Base-by-base conservation (phyloP, 2,797 vertebrate genomes). In the Astyanax mexicanus region DNA sequence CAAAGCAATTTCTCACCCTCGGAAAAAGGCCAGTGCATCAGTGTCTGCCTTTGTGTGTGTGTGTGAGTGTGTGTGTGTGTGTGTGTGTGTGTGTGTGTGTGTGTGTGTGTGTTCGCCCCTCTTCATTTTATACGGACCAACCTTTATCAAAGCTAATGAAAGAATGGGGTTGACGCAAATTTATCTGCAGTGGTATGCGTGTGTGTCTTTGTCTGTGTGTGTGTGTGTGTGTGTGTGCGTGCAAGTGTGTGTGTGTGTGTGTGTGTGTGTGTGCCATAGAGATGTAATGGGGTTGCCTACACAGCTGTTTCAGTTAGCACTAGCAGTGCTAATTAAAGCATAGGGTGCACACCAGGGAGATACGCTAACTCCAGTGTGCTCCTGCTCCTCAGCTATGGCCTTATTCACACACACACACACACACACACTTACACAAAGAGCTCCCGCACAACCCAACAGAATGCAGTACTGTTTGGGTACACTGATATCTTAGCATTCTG, bases 261-360 rank as follows among this genome's bases (percentile, higher is more conserved):
- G 54, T 52, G 52, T 45, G 57, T 66, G 9, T 42, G 29, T 64
- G 9, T 29, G 49, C 77, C 45, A 89, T 77, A 57, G 21, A 19
- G 84, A 83, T 81, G 89, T 81, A 91, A 90, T 84, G 75, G 42
- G 84, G 86, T 71, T 85, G 82, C 66, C 69, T 40, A 47, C 29
- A 38, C 65, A 77, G 58, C 19, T 55, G 66, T 70, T 66, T 81
- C 15, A 40, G 19, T 38, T 40, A 58, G 57, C 15, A 12, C 54
- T 68, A 35, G 44, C 49, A 51, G 37, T 66, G 61, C 52, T 71
- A 71, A 72, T 32, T 71, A 44, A 71, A 60, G 17, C 42, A 17
- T 12, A 73, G 55, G 25, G 61, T 9, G 21, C 6, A 21, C 51
- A 66, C 51, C 42, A 65, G 69, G 37, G n/a, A 60, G n/a, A 21